Conservation (phyloP, 2,888 invertebrate species). For the Pyralis farinalis region DNA sequence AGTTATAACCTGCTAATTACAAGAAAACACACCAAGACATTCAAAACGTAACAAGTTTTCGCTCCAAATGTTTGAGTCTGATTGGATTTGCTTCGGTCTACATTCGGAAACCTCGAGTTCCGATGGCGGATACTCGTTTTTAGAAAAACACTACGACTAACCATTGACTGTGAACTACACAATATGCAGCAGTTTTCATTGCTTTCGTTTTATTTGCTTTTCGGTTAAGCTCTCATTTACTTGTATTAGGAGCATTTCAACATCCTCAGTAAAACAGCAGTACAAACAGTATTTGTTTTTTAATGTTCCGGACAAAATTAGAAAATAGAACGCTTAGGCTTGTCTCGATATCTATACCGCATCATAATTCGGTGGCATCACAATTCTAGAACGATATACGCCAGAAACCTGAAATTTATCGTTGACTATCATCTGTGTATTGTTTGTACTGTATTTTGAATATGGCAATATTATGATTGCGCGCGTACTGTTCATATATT, state of each 20-base stretch:
- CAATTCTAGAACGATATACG: too few species aligned
- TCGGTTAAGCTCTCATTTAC: slow-evolving; percentile 46
- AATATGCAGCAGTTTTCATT: slow-evolving; percentile 50
- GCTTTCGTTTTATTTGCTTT: slow-evolving; percentile 49
- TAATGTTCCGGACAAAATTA: too few species aligned
- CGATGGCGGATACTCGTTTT: slow-evolving; percentile 39
- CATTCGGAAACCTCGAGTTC: slow-evolving; percentile 36
- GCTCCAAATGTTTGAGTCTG: slow-evolving; percentile 46
- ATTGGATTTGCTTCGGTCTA: slow-evolving; percentile 64
- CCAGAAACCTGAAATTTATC: too few species aligned
- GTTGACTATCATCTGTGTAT: too few species aligned
- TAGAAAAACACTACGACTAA: slow-evolving; percentile 45
- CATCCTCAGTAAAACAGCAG: too few species aligned
- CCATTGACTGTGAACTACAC: slow-evolving; percentile 46
- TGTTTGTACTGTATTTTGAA: too few species aligned
- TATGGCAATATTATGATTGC: too few species aligned
- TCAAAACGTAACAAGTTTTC: slow-evolving; percentile 39
- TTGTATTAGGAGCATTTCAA: slow-evolving; percentile 26
- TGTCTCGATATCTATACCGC: too few species aligned
- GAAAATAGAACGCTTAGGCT: too few species aligned
- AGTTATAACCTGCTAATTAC: slow-evolving; percentile 25
- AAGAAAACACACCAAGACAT: slow-evolving; percentile 31
- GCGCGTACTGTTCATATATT: too few species aligned
- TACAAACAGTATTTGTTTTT: too few species aligned
- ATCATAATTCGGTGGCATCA: too few species aligned